These are phyloP conservation scores for Heliconius ismenius DNA, from an alignment of 2,888 invertebrate species.

Conservation along the genomic window DNA sequence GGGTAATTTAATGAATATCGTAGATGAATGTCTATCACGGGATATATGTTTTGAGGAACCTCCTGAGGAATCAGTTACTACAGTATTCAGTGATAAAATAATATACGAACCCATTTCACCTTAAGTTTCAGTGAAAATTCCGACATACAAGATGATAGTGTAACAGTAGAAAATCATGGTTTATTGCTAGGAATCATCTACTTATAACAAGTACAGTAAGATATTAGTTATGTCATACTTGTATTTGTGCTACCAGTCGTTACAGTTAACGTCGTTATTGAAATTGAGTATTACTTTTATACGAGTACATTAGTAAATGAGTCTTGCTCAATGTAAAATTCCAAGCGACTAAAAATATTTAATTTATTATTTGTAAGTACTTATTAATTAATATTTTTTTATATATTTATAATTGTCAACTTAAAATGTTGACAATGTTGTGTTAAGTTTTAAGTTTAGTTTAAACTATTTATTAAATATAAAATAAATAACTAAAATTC, in stretches of 20 bases:
- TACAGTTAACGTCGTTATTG: background rate
- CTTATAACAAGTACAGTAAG: background rate
- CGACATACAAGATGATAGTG: slow-evolving; percentile 38
- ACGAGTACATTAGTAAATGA: slow-evolving; percentile 16
- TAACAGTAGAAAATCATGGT: slow-evolving; percentile 9
- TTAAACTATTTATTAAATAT: slow-evolving; percentile 10
- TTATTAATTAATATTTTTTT: background rate
- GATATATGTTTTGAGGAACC: slow-evolving; percentile 28
- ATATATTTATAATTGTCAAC: background rate
- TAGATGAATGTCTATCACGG: slow-evolving; percentile 51
- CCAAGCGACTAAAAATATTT: background rate
- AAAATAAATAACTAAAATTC: slow-evolving; percentile 19
- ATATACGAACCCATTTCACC: slow-evolving; percentile 66
- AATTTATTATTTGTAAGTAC: background rate
- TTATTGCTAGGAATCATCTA: background rate
- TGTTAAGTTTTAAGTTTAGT: background rate
- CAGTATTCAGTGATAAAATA: slow-evolving; percentile 23
- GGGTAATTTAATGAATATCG: slow-evolving; percentile 52
- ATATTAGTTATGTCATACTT: background rate
- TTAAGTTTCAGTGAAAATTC: slow-evolving; percentile 45
- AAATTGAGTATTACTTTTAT: background rate
- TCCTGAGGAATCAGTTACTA: slow-evolving; percentile 22
- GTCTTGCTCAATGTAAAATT: slow-evolving; percentile 2
- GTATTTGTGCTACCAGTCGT: background rate
- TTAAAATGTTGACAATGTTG: background rate